These are phyloP conservation scores for Atopsyche davidsoni DNA, from an alignment of 1,140 invertebrate genomes.

Conservation along the genomic window DNA sequence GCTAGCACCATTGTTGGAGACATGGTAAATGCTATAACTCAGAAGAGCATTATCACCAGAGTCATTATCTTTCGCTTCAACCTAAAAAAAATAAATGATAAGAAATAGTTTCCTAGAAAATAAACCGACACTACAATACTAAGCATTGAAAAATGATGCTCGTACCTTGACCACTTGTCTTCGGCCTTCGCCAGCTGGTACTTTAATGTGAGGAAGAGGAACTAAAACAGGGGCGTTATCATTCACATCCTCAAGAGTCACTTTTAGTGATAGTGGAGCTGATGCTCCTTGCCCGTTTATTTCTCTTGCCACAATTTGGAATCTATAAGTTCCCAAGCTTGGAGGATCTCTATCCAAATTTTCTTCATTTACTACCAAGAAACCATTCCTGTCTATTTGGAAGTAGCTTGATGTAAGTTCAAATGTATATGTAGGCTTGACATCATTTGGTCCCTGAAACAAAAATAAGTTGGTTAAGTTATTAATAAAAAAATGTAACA, in stretches of 20 bases:
- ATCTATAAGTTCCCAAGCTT: slow-evolving; percentile 74
- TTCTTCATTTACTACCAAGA: slow-evolving; percentile 73
- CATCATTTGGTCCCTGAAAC: slow-evolving; percentile 43
- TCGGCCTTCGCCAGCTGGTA: slow-evolving; percentile 74
- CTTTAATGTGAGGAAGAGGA: slow-evolving; percentile 66
- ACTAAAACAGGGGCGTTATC: slow-evolving; percentile 76
- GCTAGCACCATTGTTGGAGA: slow-evolving; percentile 80
- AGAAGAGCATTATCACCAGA: slow-evolving; percentile 76
- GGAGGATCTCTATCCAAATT: slow-evolving; percentile 82
- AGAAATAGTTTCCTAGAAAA: no score
- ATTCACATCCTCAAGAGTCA: slow-evolving; percentile 75
- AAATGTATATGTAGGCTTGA: slow-evolving; percentile 67
- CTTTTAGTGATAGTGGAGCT: slow-evolving; percentile 70
- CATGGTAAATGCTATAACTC: slow-evolving; percentile 79
- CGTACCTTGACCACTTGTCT: slow-evolving; percentile 70
- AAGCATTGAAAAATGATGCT: no score
- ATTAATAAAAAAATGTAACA: background rate
- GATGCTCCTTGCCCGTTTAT: slow-evolving; percentile 70
- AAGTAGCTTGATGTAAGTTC: slow-evolving; percentile 83
- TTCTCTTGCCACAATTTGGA: slow-evolving; percentile 72
- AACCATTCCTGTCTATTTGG: slow-evolving; percentile 65
- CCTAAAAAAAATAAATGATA: slow-evolving; percentile 37
- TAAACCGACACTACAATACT: no score
- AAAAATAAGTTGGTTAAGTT: background rate
- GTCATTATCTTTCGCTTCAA: slow-evolving; percentile 75